A percentile compares a stretch with the other conserved stretches of the same genome.
Evolutionary conservation across 2,888 invertebrate genomes (phyloP).

Genomic region (Agapetus fuscipes): DNA sequence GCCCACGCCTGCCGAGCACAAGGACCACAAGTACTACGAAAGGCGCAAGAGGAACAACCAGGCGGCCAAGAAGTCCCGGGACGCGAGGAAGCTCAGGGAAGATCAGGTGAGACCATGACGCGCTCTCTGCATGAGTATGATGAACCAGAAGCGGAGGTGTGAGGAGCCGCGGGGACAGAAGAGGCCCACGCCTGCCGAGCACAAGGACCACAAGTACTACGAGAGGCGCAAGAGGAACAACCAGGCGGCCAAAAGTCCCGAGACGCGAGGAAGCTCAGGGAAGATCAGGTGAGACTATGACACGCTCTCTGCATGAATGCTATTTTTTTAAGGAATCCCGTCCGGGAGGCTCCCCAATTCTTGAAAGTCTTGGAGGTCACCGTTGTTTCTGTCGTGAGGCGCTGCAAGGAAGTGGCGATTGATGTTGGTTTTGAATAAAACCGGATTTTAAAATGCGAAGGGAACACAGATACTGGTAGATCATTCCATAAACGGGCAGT

Average conservation of each 20-base stretch:
- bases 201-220: constrained; percentile 85
- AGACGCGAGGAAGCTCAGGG: constrained; percentile 76
- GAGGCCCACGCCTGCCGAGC: constrained; percentile 75
- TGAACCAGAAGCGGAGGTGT: too few species aligned
- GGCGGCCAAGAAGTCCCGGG: constrained; percentile 86
- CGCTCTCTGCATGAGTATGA: too few species aligned
- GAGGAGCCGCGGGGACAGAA: constrained; percentile 62
- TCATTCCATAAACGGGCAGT: too few species aligned
- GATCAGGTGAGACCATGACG: constrained; percentile 75
- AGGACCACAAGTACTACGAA: constrained; percentile 86
- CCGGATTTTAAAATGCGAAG: too few species aligned
- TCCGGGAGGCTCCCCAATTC: too few species aligned
- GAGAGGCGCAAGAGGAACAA: constrained; percentile 81
- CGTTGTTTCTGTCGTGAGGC: too few species aligned
- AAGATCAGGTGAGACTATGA: constrained; percentile 76
- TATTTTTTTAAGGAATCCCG: too few species aligned
- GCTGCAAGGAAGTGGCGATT: too few species aligned
- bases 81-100: constrained; percentile 77
- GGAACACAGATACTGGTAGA: too few species aligned
- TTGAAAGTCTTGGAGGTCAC: too few species aligned
- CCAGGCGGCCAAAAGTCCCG: constrained; percentile 87
- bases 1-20: constrained; percentile 77
- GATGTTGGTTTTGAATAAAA: too few species aligned
- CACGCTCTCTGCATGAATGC: too few species aligned
- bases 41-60: constrained; percentile 78